Base-by-base conservation (phyloP, 2,888 invertebrate genomes). In the Laspeyria flexula region DNA sequence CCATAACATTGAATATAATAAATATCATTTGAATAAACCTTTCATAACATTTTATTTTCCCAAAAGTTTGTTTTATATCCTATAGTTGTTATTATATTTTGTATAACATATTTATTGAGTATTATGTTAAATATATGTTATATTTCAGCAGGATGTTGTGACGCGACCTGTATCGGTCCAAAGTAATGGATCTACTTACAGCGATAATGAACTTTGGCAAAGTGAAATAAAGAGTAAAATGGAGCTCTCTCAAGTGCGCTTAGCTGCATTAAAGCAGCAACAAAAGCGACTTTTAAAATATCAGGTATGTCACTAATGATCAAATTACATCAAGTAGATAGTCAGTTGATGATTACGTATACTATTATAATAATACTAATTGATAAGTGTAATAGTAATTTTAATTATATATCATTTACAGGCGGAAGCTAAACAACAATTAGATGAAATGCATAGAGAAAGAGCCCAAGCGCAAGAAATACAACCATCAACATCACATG, bases 151-250 rank as follows among this genome's bases (percentile, higher is more conserved):
- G 82, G 92, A 92, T 55, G 81, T 84, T n/a, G 86, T 88, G 7
- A 88, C 89, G 3, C 80, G 93, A 41, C 93, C 89, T n/a, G 85
- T 86, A 38, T 93, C 91, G 13, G 92, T 84, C 12, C 93, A 91
- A 76, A 91, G 88, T 70, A 92, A 90, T 63, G 89, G 86, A 44
- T 93, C 89, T 0, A 80, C 85, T 1, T 94, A 93, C 60, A 93
- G 93, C 55, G 93, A 92, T 21, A 94, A 93, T 73, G 91, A 93
- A 51, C 81, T 90, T 25, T 92, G 93, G 84, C 94, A 93, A 73
- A 92, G 91, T 63, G 93, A 94, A 65, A 86, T 95, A 23, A 94
- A 94, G 64, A 93, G 92, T 60, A 94, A 94, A 78, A 93, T 94
- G 88, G 94, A 94, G 72, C 85, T 94, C 65, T 94, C 94, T 0